Base-by-base conservation (phyloP, 1,140 invertebrate species). In the Ostrea denselamellosa region DNA sequence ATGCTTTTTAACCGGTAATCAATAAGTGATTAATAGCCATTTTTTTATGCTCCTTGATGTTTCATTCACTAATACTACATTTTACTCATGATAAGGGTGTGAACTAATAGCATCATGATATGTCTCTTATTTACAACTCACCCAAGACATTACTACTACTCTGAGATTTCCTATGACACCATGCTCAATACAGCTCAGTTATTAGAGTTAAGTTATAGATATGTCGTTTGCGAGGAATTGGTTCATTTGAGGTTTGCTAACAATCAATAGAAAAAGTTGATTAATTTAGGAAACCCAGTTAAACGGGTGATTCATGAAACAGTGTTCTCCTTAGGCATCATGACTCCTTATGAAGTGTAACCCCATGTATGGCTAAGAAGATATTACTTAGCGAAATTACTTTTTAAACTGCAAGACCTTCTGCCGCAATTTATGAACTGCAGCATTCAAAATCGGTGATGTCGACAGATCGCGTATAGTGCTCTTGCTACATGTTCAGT, bases 211-310 rank as follows among this genome's bases (percentile, higher is more conserved):
- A 12, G 56, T n/a, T 62, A 19, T 62, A 62, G 17, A 17, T 7
- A 62, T 19, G n/a, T 62, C 14, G 17, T 19, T 62, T 62, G n/a
- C 56, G 34, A 62, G 56, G 56, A 62, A 62, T 62, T 17, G 19
- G 56, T 62, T 62, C 56, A 62, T 62, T 19, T 19, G 7, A 62
- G 56, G 19, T 62, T n/a, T n/a, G 56, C 56, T 19, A n/a, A 17
- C 56, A 62, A 62, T 62, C 56, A 62, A 62, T 62, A 62, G 56
- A 19, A 19, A 44, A 62, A 62, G 56, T 62, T 62, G n/a, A 62
- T 62, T 19, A 62, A 62, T 17, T 19, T 17, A 62, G 56, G 19
- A 62, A 62, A 62, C 56, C 56, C 17, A 19, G n/a, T 62, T 19
- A 62, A 62, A n/a, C n/a, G 17, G 56, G n/a, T 7, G 5, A 5